A percentile compares a stretch with the other conserved stretches of the same genome.
phyloP scores from a whole-genome alignment of 2,113 vertebrate species.

The Psettodes erumei region DNA sequence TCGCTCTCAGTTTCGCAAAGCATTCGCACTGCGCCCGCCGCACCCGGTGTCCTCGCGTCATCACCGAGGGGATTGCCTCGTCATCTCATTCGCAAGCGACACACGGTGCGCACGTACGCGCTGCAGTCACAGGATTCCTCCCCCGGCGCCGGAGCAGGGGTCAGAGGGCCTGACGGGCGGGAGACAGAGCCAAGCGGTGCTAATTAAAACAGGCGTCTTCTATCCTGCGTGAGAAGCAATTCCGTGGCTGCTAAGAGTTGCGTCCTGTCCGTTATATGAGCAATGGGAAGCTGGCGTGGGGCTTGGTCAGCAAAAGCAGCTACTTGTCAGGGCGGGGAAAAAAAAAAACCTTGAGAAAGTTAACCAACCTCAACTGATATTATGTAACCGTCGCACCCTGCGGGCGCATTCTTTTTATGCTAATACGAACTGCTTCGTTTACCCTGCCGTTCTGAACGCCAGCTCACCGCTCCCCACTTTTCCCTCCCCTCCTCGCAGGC shows the following conservation, averaged over 20 bases:
- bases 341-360: constrained; percentile 20
- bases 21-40: constrained; percentile 7
- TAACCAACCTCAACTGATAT: constrained; percentile 1
- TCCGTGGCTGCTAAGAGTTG: constrained; percentile 31
- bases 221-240: constrained; percentile 62
- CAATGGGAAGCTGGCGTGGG: constrained; percentile 32
- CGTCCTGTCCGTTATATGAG: constrained; percentile 26
- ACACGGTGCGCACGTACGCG: constrained; percentile 11
- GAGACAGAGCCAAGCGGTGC: constrained; percentile 46
- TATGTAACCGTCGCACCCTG: background rate
- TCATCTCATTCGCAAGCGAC: constrained; percentile 16
- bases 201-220: constrained; percentile 73
- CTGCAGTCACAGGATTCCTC: constrained; percentile 43
- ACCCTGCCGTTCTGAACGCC: background rate
- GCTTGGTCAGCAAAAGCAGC: constrained; percentile 50
- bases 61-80: constrained; percentile 8
- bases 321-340: constrained; percentile 47
- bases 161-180: constrained; percentile 49
- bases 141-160: constrained; percentile 20
- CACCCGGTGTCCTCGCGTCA: too few relatives aligned
- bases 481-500: constrained; percentile 72
- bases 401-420: background rate
- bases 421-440: background rate
- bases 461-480: background rate
- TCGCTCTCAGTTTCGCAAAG: constrained; percentile 15